Base-by-base conservation (phyloP, 2,113 vertebrate genomes). In the Pandion haliaetus region DNA sequence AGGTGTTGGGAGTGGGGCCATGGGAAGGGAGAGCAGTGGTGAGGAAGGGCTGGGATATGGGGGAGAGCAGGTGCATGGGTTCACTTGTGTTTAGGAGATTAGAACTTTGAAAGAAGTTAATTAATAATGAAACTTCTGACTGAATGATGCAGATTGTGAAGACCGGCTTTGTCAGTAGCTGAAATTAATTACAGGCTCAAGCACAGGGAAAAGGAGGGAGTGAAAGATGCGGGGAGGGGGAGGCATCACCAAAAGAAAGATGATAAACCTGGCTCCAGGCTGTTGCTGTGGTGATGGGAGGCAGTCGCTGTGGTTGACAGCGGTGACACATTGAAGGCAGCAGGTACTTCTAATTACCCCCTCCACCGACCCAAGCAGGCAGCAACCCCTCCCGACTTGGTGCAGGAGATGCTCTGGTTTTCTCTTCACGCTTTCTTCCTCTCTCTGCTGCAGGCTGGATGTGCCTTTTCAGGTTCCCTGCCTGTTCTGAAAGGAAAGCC, bases 21-120 rank as follows among this genome's bases (percentile, higher is more conserved):
- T 67, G 42, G 47, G 45, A 86, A 71, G 21, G 34, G 26, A 95
- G 49, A 72, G 12, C 19, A 58, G 34, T 2, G 12, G 18, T 4
- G 9, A 67, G 17, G 31, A 74, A 40, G 17, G 50, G 54, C n/a
- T 16, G 5, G 32, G 44, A 31, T 3, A 14, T 44, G n/a, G 26
- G 21, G n/a, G 44, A 62, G 26, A 69, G 66, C 58, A 32, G 20
- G 40, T 70, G 78, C 32, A 58, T 6, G 50, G 17, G 14, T 93
- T 97, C 9, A 2, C 88, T 97, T 96, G 90, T 97, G 98, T 98
- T 98, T 97, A 98, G 97, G 96, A 97, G 26, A 83, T 96, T 94
- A 97, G 94, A 98, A 98, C 97, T 97, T 98, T 29, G 71, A 77
- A 97, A 95, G 92, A 98, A 98, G 97, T 98, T 98, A 98, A 98